phyloP scores from a whole-genome alignment of 2,888 invertebrate species.

The Philereme vetulata region DNA sequence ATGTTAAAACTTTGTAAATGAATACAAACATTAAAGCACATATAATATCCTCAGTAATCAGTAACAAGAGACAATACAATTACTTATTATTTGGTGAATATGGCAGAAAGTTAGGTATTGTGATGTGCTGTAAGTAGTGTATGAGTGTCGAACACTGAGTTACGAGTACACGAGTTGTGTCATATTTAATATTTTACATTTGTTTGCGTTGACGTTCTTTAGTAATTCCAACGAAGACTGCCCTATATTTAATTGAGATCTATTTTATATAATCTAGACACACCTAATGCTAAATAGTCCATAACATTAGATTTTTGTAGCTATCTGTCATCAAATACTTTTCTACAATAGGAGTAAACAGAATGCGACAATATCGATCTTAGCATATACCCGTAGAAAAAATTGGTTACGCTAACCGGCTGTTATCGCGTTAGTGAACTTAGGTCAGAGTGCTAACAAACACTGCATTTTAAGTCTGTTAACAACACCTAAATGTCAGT shows the following conservation, averaged over 20 bases:
- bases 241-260: conserved; percentile 82
- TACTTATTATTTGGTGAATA: conserved; percentile 81
- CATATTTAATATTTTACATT: conserved; percentile 71
- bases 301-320: conserved; percentile 65
- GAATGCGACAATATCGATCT: too few species aligned
- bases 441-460: too few species aligned
- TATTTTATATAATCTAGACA: conserved; percentile 82
- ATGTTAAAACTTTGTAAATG: conserved; percentile 44
- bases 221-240: conserved; percentile 83
- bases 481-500: too few species aligned
- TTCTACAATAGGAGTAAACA: conserved; percentile 18
- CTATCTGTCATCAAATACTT: conserved; percentile 15
- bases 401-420: too few species aligned
- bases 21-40: conserved; percentile 53
- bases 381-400: too few species aligned
- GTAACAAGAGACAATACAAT: conserved; percentile 79
- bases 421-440: too few species aligned
- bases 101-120: conserved; percentile 70
- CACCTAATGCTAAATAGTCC: conserved; percentile 70
- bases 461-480: too few species aligned
- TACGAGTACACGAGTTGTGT: conserved; percentile 57
- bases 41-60: conserved; percentile 67
- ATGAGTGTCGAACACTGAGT: conserved; percentile 62
- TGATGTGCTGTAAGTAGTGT: conserved; percentile 60
- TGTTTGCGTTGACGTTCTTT: conserved; percentile 74